Base-by-base conservation (phyloP, 1,140 invertebrate genomes). In the Hylaeus anthracinus region DNA sequence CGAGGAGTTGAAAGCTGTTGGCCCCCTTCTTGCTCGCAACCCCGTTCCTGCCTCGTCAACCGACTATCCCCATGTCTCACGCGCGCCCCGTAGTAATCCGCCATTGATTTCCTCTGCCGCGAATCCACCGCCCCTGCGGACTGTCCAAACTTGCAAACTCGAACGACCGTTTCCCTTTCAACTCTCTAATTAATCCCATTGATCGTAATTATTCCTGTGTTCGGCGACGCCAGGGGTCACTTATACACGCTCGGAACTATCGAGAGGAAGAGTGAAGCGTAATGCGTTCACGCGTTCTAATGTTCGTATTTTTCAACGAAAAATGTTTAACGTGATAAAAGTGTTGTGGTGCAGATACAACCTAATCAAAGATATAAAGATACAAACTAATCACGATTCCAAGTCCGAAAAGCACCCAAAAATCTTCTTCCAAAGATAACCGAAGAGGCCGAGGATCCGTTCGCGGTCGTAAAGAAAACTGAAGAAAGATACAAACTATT, bases 1-100 rank as follows among this genome's bases (percentile, higher is more conserved):
- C 84, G 67, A 83, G 85, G 81, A 85, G 80, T 84, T 72, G 73
- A 77, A 86, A 81, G 56, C 69, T 53, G 10, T 55, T 63, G 5
- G 10, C n/a, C 64, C 14, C 55, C 43, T 6, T 55, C 43, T 37
- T 55, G 39, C 14, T 53, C 39, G 45, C 41, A 64, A 48, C 56
- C 26, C 51, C 51, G 48, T 56, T 45, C 55, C 56, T 58, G 39
- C 65, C 51, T 60, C 65, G 63, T 39, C 73, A 55, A 26, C 26
- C 26, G 26, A 78, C 56, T 58, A 45, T 61, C 51, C 80, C 70
- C 79, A 26, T 64, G 72, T 81, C 79, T 76, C 84, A 51, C 56
- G 51, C 45, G 45, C 67, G 53, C 60, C 70, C 78, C 78, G 73
- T 79, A 43, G 15, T 79, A 80, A 80, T 74, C 78, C 72, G 63